A percentile compares a stretch with the other conserved stretches of the same genome.
phyloP scores from a whole-genome alignment of 2,113 vertebrate species.

The Gasterosteus nipponicus region DNA sequence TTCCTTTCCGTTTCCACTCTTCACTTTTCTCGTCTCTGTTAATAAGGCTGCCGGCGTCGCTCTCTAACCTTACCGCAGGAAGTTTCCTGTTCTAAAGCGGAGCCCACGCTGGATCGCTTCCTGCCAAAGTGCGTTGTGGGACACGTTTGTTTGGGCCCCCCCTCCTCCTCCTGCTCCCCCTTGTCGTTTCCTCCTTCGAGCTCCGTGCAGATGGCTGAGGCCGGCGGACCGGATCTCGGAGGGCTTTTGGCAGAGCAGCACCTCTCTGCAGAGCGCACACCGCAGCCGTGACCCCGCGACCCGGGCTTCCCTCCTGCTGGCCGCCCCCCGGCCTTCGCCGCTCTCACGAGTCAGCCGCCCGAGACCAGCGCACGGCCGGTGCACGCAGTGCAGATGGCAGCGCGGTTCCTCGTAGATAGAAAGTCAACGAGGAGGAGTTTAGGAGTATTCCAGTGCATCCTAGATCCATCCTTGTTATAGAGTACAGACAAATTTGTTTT shows the following conservation, averaged over 20 bases:
- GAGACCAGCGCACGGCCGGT: constrained; percentile 53
- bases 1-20: constrained; percentile 51
- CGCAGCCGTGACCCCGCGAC: constrained; percentile 66
- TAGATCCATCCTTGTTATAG: constrained; percentile 1
- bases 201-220: constrained; percentile 75
- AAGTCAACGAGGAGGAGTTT: constrained; percentile 8
- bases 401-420: constrained; percentile 45
- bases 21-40: constrained; percentile 44
- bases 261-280: constrained; percentile 67
- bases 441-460: constrained; percentile 2
- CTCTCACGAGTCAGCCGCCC: constrained; percentile 54
- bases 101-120: constrained; percentile 87
- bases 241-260: constrained; percentile 69
- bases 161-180: constrained; percentile 48
- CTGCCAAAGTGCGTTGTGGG: constrained; percentile 88
- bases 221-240: constrained; percentile 72
- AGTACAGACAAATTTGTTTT: neutral
- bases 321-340: neutral
- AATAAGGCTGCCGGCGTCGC: constrained; percentile 58
- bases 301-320: constrained; percentile 46
- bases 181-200: constrained; percentile 74
- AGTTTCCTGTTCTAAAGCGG: constrained; percentile 92
- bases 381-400: constrained; percentile 41
- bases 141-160: constrained; percentile 78
- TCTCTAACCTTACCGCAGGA: constrained; percentile 83